Conservation (phyloP, 2,113 vertebrate genomes). For the Macrotus californicus region DNA sequence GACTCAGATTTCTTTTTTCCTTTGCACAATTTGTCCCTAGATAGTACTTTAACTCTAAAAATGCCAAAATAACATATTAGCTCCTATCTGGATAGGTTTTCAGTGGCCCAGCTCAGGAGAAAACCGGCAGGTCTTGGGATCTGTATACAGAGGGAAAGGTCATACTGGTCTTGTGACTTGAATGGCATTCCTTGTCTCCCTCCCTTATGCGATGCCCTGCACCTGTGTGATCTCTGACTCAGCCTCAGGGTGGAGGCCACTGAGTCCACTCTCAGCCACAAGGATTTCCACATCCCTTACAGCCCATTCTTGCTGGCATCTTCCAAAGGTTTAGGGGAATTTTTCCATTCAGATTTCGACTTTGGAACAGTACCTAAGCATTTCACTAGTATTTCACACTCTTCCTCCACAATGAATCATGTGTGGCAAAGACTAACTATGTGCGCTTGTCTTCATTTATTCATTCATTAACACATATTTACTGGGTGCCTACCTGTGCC, state of each 20-base stretch:
- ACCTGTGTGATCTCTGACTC: neutral
- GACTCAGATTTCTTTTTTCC: conserved; percentile 29
- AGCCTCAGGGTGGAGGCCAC: neutral
- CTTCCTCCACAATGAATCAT: neutral
- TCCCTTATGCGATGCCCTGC: neutral
- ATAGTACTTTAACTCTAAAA: neutral
- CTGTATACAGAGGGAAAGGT: neutral
- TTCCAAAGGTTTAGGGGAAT: neutral
- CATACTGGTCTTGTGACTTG: neutral
- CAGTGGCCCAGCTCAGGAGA: neutral
- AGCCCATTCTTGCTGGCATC: neutral
- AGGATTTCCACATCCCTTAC: neutral
- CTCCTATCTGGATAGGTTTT: conserved; percentile 2
- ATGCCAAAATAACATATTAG: neutral
- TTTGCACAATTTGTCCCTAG: neutral
- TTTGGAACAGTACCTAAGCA: neutral
- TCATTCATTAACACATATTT: neutral
- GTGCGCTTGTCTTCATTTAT: neutral
- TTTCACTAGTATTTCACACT: neutral
- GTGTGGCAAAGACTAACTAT: neutral
- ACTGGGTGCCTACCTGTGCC: neutral
- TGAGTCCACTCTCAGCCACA: neutral
- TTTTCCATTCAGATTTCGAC: neutral
- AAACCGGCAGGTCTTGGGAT: neutral
- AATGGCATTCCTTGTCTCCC: neutral